Base-by-base conservation (phyloP, 2,888 invertebrate genomes). In the Omphaloscelis lunosa region DNA sequence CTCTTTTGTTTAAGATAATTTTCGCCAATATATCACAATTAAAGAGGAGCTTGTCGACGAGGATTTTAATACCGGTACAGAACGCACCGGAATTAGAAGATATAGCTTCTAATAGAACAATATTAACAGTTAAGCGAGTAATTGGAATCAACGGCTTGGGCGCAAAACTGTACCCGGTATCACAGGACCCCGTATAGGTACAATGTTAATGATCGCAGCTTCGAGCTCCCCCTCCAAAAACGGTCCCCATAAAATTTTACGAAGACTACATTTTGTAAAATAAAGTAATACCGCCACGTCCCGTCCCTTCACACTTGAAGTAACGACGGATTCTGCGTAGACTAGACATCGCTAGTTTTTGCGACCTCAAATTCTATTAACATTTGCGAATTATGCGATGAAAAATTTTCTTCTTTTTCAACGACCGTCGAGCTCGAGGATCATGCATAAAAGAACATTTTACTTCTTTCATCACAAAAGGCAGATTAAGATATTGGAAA, bases 221-320 rank as follows among this genome's bases (percentile, higher is more conserved):
- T 82, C 89, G 80, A 81, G 88, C 86, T 87, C 88, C 92, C 91
- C 91, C 90, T 90, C 91, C 90, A 90, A 90, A 93, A 95, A 93
- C 91, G 93, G 91, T 89, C 84, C 82, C 86, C 91, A 93, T 96
- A 94, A 95, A 95, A 95, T 95, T 95, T 95, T 94, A 95, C 92
- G 93, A 88, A 90, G 93, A 93, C 92, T 93, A 94, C 93, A 94
- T 94, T 95, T 93, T 93, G 92, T 93, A 92, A 93, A 95, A 94
- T 95, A 94, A 94, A 93, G 93, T 92, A 91, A 93, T 93, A 91
- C 89, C 86, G 80, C 84, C 83, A 78, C 86, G 85, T 78, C 84
- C 87, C 89, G 87, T 88, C 83, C 88, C 89, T 91, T 88, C 87
- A 85, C 88, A 91, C 89, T 91, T 85, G 84, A 88, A 89, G 90